Evolutionary conservation across 2,797 vertebrate genomes (phyloP), one percentile per base, ranked within the genome.

Genomic region (Anisognathus igniventris): DNA sequence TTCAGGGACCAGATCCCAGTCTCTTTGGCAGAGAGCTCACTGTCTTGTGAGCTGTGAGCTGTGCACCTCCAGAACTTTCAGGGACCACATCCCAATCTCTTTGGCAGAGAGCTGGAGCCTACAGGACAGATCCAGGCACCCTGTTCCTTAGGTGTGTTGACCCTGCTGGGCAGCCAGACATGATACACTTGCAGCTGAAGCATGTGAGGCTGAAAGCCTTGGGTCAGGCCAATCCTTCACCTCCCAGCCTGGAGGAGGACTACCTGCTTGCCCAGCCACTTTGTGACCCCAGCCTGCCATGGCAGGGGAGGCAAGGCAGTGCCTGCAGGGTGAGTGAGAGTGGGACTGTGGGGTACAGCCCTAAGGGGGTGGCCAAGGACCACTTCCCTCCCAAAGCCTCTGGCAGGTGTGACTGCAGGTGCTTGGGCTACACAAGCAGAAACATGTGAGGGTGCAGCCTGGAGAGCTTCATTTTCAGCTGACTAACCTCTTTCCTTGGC

Each of bases 401-500:
- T 37, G 75, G 51, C 2, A 0, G 39, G 61, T 72, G 30, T 19
- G 27, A 48, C 45, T 1, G 4, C 86, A 96, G 89, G 87, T 92
- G 65, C 68, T 91, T 57, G 20, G 21, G 77, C 65, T 82, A 50
- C 50, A 80, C 88, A 92, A 87, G 90, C 68, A 85, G 75, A 71
- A 87, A 87, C 94, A 72, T 35, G 88, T 2, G n/a, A 93, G 57
- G 57, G 39, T 8, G 2, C 77, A 90, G 88, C 70, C 74, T 24
- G 60, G n/a, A 84, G 37, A 86, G 44, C 72, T 93, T 77, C 3
- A 0, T 85, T 92, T 94, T 87, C 72, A 91, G 88, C 92, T 95
- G 92, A 93, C 74, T 91, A 95, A 94, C 86, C 33, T 81, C 54
- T 44, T 90, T 83, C 24, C 47, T 95, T 88, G 92, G 92, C 92